Percentiles rank a stretch among this genome's conserved stretches.
Evolutionary conservation across 2,888 invertebrate species (phyloP).

Genomic region (Epinotia brunnichana): DNA sequence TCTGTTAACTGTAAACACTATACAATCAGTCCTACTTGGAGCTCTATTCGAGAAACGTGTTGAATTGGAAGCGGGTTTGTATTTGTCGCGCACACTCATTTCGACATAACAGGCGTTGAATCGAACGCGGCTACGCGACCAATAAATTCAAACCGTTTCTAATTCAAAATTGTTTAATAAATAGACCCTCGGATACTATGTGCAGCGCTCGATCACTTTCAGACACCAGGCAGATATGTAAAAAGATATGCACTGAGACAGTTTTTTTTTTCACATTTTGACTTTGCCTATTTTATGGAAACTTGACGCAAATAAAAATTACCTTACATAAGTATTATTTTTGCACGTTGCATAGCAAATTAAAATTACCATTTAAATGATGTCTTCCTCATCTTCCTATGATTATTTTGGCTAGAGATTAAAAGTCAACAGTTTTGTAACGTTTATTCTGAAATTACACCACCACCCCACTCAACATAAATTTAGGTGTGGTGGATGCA

Average conservation of each 20-base stretch:
- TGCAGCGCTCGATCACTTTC: not conserved
- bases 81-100: not conserved
- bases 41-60: not conserved
- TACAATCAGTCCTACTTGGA: not conserved
- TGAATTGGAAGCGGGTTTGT: not conserved
- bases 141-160: not conserved
- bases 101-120: no score
- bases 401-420: not conserved
- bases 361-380: no score
- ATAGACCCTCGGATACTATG: not conserved
- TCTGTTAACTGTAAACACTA: conserved; percentile 8
- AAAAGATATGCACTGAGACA: not conserved
- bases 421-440: not conserved
- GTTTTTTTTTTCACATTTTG: not conserved
- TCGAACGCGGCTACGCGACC: not conserved
- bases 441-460: no score
- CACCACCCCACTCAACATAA: no score
- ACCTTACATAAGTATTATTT: no score
- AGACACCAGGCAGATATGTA: not conserved
- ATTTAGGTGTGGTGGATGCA: not conserved
- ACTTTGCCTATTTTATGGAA: no score
- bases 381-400: not conserved
- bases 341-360: no score
- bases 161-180: not conserved
- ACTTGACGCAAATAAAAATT: not conserved